Base-by-base conservation (phyloP, 2,888 invertebrate genomes). In the Lepas anatifera region DNA sequence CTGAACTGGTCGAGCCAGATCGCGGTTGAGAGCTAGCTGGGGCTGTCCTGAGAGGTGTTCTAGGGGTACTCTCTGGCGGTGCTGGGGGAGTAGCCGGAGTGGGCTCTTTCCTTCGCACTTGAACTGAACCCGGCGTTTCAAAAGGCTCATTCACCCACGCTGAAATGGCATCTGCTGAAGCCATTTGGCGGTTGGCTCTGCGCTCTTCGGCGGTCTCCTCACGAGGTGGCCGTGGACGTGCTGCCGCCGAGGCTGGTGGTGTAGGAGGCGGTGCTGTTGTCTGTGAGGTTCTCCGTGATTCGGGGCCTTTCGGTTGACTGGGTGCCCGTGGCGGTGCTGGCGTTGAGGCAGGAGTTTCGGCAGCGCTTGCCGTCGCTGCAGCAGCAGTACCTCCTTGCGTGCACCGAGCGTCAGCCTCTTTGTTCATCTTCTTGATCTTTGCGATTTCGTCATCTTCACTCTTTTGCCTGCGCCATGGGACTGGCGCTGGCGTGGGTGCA, bases 381-480 rank as follows among this genome's bases (percentile, higher is more conserved):
- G n/a, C n/a, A n/a, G n/a, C n/a, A 13, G 48, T 48, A 13, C n/a
- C 48, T 3, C 48, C 52, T 29, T 11, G 29, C 29, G 27, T 3
- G 52, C 52, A 52, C 2, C 52, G 52, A 2, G 52, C 63, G 69
- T 73, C 75, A 58, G 72, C 72, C 43, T 71, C 72, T 67, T 73
- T 73, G 63, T 74, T 74, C 67, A 72, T 72, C 68, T 73, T 74
- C 70, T 73, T 74, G 6, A 81, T 77, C 77, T 81, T 79, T 71
- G 80, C 80, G 35, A 76, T 78, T 48, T 95, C 95, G 77, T 93
- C 92, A 77, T 93, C 93, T 81, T 94, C 94, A 78, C 91, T 92
- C 73, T 88, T 85, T 80, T 93, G 93, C 72, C 92, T 84, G 67
- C 87, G 85, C 11, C 90, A 75, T 43, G 75, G 75, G 69, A 71